Evolutionary conservation across 1,140 invertebrate species (phyloP), one percentile per base, ranked within the genome.

Genomic region (Trachelipus rathkii): DNA sequence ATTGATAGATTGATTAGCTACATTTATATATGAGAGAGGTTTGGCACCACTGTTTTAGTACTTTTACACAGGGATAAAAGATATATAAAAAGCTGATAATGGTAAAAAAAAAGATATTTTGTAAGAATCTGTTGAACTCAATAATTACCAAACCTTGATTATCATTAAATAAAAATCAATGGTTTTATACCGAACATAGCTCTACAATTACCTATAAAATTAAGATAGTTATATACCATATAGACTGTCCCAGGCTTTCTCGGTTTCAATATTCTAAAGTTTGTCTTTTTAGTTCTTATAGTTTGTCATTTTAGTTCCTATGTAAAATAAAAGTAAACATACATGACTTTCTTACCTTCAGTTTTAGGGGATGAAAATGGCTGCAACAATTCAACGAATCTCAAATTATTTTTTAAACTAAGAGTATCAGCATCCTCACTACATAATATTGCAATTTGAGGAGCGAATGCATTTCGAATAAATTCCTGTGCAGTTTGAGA

Each of bases 401-500:
- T 90, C 67, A 98, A 86, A 87, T 96, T 95, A 85, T 97, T 97
- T 84, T 94, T 95, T 77, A 91, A 89, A 83, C 94, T 95, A 68
- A 92, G 86, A 77, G 89, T 88, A 82, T 97, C 93, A 9, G 93
- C 95, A 84, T 90, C 88, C 44, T 88, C 86, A 82, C 93, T 95
- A 83, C 91, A 92, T 73, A 96, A 86, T 43, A 95, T 92, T 69
- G 93, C 95, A 73, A 97, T 88, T 84, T 93, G 89, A 0, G 95
- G 95, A 44, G 92, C 50, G 19, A 60, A 60, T 19, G 50, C 19
- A 60, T 60, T 60, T 60, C 19, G 50, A 60, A 60, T 60, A 60
- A 60, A 60, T 19, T 60, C 50, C 50, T 60, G 50, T 15, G 50
- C 11, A 13, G 50, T 60, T 60, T 15, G 11, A 60, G 11, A 15